Evolutionary conservation across 2,797 vertebrate species (phyloP).

Genomic region (Urosaurus nigricauda): DNA sequence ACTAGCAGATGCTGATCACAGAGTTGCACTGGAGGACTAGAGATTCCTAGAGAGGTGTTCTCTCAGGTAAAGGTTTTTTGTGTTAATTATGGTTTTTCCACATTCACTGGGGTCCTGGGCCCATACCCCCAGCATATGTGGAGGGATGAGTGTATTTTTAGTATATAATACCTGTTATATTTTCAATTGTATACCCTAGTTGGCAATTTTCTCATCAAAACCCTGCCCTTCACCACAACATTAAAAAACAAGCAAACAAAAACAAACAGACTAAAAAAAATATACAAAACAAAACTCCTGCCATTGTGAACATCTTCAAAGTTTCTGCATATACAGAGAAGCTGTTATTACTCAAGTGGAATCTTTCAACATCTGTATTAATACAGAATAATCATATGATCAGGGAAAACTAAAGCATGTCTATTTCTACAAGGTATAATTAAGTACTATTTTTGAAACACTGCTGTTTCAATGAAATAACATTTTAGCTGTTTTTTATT

Average conservation of each 20-base stretch:
- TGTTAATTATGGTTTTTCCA: no score
- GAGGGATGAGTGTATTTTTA: no score
- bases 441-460: conserved; percentile 49
- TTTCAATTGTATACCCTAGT: background rate
- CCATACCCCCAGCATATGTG: no score
- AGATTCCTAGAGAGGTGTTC: no score
- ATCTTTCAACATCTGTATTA: background rate
- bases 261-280: background rate
- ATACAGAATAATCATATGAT: conserved; percentile 22
- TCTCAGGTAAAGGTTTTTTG: no score
- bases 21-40: no score
- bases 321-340: background rate
- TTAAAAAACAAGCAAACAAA: background rate
- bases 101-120: no score
- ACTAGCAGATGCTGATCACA: no score
- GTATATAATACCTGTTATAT: background rate
- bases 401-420: conserved; percentile 28
- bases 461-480: conserved; percentile 53
- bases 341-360: conserved; percentile 13
- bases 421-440: background rate
- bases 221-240: no score
- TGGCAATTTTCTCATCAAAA: background rate
- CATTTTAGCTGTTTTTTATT: conserved; percentile 78
- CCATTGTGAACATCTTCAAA: background rate
- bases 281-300: no score